These are phyloP conservation scores for Smutsia gigantea DNA, from an alignment of 2,797 vertebrate genomes.

Conservation along the genomic window DNA sequence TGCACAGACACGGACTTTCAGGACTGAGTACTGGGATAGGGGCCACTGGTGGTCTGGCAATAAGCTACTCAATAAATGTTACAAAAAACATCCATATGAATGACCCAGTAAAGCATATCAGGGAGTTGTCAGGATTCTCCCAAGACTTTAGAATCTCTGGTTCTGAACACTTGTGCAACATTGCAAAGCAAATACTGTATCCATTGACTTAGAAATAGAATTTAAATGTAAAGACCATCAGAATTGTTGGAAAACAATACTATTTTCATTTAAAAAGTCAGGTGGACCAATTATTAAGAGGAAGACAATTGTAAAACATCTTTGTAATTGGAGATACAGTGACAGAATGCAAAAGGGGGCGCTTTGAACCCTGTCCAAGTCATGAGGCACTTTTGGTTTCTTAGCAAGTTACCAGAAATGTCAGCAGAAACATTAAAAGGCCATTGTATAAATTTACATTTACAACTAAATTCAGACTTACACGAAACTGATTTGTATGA, in stretches of 20 bases:
- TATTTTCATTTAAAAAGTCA: background rate
- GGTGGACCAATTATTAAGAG: background rate
- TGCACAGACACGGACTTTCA: background rate
- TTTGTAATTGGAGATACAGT: background rate
- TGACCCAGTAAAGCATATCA: background rate
- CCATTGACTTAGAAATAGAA: background rate
- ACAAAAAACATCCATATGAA: background rate
- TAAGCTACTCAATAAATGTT: background rate
- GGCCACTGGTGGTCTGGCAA: background rate
- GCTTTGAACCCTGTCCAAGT: background rate
- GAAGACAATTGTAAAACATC: background rate
- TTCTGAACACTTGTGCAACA: background rate
- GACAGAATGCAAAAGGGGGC: background rate
- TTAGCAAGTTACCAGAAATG: background rate
- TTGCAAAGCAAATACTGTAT: background rate
- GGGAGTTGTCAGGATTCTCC: background rate
- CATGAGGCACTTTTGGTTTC: background rate
- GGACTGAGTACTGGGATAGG: background rate
- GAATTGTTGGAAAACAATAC: background rate
- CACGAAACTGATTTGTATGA: background rate
- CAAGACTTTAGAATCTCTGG: background rate
- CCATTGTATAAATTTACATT: background rate
- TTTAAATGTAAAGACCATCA: background rate
- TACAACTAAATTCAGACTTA: background rate
- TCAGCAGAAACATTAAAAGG: conserved; percentile 12